Base-by-base conservation (phyloP, 2,888 invertebrate species). In the Lithophane ornitopus region DNA sequence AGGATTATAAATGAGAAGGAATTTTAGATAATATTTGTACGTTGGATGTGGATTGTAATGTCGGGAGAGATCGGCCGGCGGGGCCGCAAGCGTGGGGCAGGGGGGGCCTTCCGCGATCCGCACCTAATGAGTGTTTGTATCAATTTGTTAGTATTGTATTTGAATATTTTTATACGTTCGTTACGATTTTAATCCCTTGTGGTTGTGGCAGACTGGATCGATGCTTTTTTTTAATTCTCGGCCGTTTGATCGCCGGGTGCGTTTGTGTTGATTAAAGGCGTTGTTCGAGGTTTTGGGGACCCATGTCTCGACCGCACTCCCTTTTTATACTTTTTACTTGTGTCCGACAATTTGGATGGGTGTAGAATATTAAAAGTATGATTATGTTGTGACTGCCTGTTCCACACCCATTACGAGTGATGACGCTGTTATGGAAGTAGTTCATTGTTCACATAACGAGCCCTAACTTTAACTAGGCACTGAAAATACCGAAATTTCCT, bases 1-100 rank as follows among this genome's bases (percentile, higher is more conserved):
- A 96, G 96, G 96, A 96, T 96, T 96, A 96, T 96, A 96, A 96
- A 96, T 96, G 96, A 96, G 96, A 96, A 96, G 96, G 96, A 96
- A 96, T 96, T 96, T 96, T 96, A 96, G 96, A 96, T 96, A 96
- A 96, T 96, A 96, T 96, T 96, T 96, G 96, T 96, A 95, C 96
- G 96, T 92, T 94, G 96, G 94, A 96, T 96, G 96, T 95, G 96
- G 95, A 96, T 96, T 96, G 96, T 96, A 96, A 95, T 94, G 95
- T 94, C 93, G 93, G 94, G 92, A 88, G 90, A 93, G 93, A 94
- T 93, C 93, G 92, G 92, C 85, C 88, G 91, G 88, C 89, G 88
- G 82, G 87, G 84, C 89, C 85, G 82, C 86, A 84, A 81, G 75
- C 90, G 90, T 90, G 87, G 90, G 91, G 92, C 93, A 66, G 77